phyloP scores from a whole-genome alignment of 2,113 vertebrate species.

The Brevimyrus niger region DNA sequence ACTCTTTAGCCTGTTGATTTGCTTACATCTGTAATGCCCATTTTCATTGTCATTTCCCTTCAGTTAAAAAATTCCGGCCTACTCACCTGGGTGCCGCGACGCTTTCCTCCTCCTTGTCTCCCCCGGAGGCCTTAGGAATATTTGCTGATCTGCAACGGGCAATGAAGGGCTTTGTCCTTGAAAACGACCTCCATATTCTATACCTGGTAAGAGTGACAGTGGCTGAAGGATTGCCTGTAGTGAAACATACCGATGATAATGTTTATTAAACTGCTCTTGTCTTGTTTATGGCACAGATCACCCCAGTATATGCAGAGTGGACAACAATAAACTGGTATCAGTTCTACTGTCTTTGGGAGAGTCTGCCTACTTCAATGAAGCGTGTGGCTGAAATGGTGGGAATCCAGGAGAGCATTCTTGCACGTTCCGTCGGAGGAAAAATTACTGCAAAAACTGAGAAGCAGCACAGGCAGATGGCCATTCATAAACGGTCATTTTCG shows the following conservation, averaged over 20 bases:
- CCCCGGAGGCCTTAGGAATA: conserved; percentile 83
- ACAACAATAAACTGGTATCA: conserved; percentile 91
- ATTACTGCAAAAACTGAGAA: conserved; percentile 82
- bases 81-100: conserved; percentile 89
- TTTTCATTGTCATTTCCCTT: not conserved
- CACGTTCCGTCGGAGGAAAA: conserved; percentile 83
- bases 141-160: conserved; percentile 95
- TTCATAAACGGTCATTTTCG: conserved; percentile 80
- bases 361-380: conserved; percentile 85
- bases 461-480: conserved; percentile 85
- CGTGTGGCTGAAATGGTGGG: conserved; percentile 93
- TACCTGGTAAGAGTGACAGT: conserved; percentile 70
- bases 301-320: conserved; percentile 93
- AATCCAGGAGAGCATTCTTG: conserved; percentile 87
- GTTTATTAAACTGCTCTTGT: not conserved
- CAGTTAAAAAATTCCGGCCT: conserved; percentile 73
- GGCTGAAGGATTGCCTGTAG: not conserved
- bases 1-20: not conserved
- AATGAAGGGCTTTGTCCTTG: conserved; percentile 95
- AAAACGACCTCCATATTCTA: conserved; percentile 90
- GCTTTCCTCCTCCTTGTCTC: conserved; percentile 88
- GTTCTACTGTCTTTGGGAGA: conserved; percentile 94
- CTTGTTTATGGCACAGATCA: conserved; percentile 61
- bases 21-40: not conserved
- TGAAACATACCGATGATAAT: not conserved